phyloP scores from a whole-genome alignment of 2,113 vertebrate species.

The Ammodytes marinus region DNA sequence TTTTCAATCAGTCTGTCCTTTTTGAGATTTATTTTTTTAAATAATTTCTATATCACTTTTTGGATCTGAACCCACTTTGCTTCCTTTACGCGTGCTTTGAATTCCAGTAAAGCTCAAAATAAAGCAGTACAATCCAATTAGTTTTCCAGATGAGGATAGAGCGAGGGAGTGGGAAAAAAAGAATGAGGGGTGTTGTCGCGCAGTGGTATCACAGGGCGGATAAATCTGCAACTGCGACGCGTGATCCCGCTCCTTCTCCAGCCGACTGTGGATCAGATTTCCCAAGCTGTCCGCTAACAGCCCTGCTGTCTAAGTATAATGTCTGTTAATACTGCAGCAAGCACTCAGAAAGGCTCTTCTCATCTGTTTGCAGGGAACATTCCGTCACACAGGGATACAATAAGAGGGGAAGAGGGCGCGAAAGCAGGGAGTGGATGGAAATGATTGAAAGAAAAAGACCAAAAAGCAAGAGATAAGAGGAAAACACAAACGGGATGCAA shows the following conservation, averaged over 20 bases:
- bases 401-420: constrained; percentile 23
- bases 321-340: constrained; percentile 78
- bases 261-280: constrained; percentile 74
- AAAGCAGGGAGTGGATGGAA: constrained; percentile 16
- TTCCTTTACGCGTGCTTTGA: constrained; percentile 36
- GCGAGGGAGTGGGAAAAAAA: constrained; percentile 6
- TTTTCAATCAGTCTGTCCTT: constrained; percentile 27
- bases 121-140: constrained; percentile 58
- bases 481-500: constrained; percentile 32
- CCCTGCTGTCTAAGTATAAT: constrained; percentile 56
- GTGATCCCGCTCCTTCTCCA: constrained; percentile 72
- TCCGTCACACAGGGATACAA: constrained; percentile 74
- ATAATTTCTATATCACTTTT: constrained; percentile 3
- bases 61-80: constrained; percentile 33
- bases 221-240: constrained; percentile 74
- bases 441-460: constrained; percentile 33
- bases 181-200: constrained; percentile 75
- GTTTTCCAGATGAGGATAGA: constrained; percentile 29
- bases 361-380: constrained; percentile 75
- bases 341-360: constrained; percentile 67
- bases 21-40: neutral
- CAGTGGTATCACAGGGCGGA: constrained; percentile 73
- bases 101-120: constrained; percentile 44
- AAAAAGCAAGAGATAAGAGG: constrained; percentile 19
- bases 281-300: constrained; percentile 74